Conservation (phyloP, 2,797 vertebrate species). For the Gymnodraco acuticeps region DNA sequence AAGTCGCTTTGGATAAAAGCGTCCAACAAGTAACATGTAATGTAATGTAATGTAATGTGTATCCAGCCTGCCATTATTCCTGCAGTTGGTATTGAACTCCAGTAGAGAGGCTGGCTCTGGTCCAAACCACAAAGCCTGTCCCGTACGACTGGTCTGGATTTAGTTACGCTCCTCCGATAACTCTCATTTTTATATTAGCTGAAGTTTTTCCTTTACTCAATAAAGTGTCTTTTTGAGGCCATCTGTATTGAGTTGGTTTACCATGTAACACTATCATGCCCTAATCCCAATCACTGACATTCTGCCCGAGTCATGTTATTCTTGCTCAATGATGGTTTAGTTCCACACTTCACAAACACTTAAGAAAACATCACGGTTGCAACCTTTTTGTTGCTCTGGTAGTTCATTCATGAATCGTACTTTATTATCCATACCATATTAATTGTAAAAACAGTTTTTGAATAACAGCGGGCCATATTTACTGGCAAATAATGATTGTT, state of each 20-base stretch:
- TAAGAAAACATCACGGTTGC: constrained; percentile 1
- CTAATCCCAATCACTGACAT: constrained; percentile 7
- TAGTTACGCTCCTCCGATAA: constrained; percentile 61
- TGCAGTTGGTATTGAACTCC: constrained; percentile 11
- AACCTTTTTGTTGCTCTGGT: not conserved
- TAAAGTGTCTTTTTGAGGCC: constrained; percentile 4
- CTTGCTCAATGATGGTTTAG: not conserved
- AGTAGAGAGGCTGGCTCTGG: constrained; percentile 44
- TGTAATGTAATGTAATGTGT: not conserved
- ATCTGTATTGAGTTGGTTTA: constrained; percentile 32
- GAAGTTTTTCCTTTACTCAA: constrained; percentile 35
- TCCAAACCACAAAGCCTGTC: constrained; percentile 57
- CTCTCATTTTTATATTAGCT: constrained; percentile 58
- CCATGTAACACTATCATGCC: constrained; percentile 17
- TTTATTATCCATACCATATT: constrained; percentile 11
- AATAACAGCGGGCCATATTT: not conserved
- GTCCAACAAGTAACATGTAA: no score
- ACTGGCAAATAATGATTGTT: not conserved
- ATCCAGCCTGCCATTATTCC: not conserved
- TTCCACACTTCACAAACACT: constrained; percentile 7
- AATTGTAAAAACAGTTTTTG: constrained; percentile 8
- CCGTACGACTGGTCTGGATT: constrained; percentile 74
- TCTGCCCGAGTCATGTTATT: not conserved
- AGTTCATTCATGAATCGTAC: not conserved
- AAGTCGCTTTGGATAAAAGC: no score